Evolutionary conservation across 2,113 vertebrate genomes (phyloP), one percentile per base, ranked within the genome.

Genomic region (Sphyrna mokarran): DNA sequence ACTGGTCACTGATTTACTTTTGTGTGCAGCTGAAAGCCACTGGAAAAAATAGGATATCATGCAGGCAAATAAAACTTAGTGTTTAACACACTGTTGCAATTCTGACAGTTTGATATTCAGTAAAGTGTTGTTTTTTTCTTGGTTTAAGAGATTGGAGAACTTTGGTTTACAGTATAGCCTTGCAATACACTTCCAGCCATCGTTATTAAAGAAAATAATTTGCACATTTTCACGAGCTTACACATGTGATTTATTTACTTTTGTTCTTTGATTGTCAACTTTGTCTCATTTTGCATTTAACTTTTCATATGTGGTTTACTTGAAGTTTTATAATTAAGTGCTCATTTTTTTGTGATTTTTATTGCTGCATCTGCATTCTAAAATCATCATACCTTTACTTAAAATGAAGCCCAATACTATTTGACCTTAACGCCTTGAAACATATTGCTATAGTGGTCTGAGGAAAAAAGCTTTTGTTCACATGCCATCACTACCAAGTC

Each of bases 371-470:
- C 80, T 40, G 80, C 18, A 1, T 43, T 83, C 37, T 40, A 8
- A 16, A 29, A 26, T 89, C 23, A 0, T 23, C 86, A 89, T 89
- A 58, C 23, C 33, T 29, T 58, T 89, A 26, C 4, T 20, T 40
- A 83, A 22, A 86, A 86, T n/a, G 33, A 16, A 69, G 16, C 29
- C 29, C 16, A 33, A 18, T 68, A 58, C 20, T 40, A 7, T 70
- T 40, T 66, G n/a, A 95, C 97, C 98, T 99, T 99, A 98, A 99
- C 97, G 96, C 48, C 94, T 96, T 96, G 94, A 97, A 96, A 99
- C 98, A 96, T 99, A 99, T 97, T 99, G 99, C 98, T 99, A 99
- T 96, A 99, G 99, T 97, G 99, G 99, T 97, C 98, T 99, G 96
- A 98, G 99, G 96, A 99, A 99, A 98, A 99, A 99, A 97, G 98